Percentiles rank a stretch among this genome's conserved stretches.
Evolutionary conservation across 1,140 invertebrate species (phyloP).

Genomic region (Chrysopa pallens): DNA sequence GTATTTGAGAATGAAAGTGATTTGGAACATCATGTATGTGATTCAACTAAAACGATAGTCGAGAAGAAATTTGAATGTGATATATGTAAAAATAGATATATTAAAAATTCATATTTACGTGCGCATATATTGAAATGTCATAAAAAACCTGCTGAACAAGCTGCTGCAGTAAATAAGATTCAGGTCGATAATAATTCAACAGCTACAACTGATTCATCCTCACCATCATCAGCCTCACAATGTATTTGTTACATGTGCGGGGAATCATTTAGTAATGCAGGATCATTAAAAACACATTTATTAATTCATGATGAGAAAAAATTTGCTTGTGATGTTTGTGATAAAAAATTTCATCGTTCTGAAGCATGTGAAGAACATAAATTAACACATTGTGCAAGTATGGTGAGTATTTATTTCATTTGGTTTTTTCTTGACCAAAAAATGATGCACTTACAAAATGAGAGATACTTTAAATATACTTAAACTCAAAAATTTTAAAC

Average conservation of each 20-base stretch:
- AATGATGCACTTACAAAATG: too few species aligned
- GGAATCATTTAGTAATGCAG: constrained; percentile 9
- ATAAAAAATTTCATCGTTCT: constrained; percentile 14
- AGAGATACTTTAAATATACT: too few species aligned
- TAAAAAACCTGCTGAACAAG: not conserved
- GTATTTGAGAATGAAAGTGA: too few species aligned
- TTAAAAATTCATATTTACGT: not conserved
- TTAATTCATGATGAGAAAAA: constrained; percentile 11
- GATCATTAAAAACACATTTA: constrained; percentile 12
- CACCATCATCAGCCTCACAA: not conserved
- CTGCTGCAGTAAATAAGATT: not conserved
- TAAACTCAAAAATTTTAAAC: too few species aligned
- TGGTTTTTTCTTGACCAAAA: too few species aligned
- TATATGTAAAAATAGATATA: not conserved
- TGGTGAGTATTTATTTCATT: constrained; percentile 9
- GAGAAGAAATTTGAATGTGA: not conserved
- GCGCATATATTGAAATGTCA: not conserved
- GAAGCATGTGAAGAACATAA: constrained; percentile 13
- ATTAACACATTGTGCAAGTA: not conserved
- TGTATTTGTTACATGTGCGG: constrained; percentile 16
- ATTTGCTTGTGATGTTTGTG: constrained; percentile 15
- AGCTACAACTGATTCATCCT: not conserved
- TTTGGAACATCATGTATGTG: too few species aligned
- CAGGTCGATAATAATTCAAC: too few species aligned
- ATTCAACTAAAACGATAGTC: not conserved